phyloP scores from a whole-genome alignment of 1,140 invertebrate genomes.

The Pristionchus pacificus region DNA sequence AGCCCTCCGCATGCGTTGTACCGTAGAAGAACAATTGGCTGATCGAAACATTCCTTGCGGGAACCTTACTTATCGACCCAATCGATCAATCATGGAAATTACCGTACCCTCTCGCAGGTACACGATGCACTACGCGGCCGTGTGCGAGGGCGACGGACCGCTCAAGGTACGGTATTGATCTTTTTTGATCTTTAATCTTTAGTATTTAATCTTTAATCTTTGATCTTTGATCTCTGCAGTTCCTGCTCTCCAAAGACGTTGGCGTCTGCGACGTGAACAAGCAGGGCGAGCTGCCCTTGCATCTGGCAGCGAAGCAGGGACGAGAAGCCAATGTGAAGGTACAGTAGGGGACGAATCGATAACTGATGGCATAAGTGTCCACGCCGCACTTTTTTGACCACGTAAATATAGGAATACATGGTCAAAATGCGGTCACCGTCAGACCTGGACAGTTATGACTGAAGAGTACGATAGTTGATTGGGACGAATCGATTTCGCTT shows the following conservation, averaged over 20 bases:
- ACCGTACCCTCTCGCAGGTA: too few relatives aligned
- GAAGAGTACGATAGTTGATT: too few relatives aligned
- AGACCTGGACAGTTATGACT: too few relatives aligned
- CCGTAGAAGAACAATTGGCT: too few relatives aligned
- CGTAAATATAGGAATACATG: not conserved
- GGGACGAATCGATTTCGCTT: too few relatives aligned
- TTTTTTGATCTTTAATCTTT: not conserved
- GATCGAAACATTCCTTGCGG: too few relatives aligned
- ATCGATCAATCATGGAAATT: too few relatives aligned
- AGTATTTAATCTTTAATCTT: not conserved
- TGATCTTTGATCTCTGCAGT: not conserved
- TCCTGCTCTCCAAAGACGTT: too few relatives aligned
- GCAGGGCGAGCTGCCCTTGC: slow-evolving; percentile 58
- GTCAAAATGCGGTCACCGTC: too few relatives aligned
- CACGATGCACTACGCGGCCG: slow-evolving; percentile 63
- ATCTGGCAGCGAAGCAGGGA: slow-evolving; percentile 60
- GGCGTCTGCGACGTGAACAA: too few relatives aligned
- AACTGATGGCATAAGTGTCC: not conserved
- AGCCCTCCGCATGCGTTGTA: too few relatives aligned
- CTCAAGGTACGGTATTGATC: slow-evolving; percentile 53
- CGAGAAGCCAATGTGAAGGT: slow-evolving; percentile 61
- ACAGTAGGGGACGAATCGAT: not conserved
- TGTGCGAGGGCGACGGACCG: slow-evolving; percentile 60
- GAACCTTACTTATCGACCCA: too few relatives aligned
- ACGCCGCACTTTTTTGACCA: not conserved